These are phyloP conservation scores for Sebastes jordani DNA, from an alignment of 2,797 vertebrate genomes.

Conservation along the genomic window DNA sequence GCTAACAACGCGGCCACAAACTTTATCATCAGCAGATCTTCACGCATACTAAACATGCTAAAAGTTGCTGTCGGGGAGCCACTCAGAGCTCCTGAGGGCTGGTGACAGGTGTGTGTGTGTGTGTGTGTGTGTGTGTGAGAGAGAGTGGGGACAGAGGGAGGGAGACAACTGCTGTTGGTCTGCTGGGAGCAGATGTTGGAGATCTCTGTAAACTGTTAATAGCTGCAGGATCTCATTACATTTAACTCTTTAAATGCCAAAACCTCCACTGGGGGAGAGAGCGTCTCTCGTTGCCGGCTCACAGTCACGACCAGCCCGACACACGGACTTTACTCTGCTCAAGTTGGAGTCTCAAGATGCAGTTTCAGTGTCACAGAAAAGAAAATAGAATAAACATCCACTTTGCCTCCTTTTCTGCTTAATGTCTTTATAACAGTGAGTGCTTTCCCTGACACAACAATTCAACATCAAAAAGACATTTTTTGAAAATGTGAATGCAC, in stretches of 20 bases:
- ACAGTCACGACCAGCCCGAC: not conserved
- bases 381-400: not conserved
- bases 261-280: slow-evolving; percentile 16
- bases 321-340: not conserved
- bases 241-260: slow-evolving; percentile 76
- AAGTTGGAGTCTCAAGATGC: not conserved
- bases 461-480: not conserved
- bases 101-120: slow-evolving; percentile 66
- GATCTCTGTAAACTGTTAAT: slow-evolving; percentile 83
- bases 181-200: slow-evolving; percentile 82
- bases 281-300: not conserved
- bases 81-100: slow-evolving; percentile 54
- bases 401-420: not conserved
- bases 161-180: slow-evolving; percentile 76
- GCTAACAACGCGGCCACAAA: not conserved
- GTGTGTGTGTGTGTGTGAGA: not conserved
- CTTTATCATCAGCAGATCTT: slow-evolving; percentile 16
- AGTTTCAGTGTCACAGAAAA: not conserved
- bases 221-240: slow-evolving; percentile 81
- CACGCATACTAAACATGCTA: slow-evolving; percentile 13
- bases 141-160: slow-evolving; percentile 66
- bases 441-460: not conserved
- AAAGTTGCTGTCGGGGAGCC: slow-evolving; percentile 35
- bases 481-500: not conserved
- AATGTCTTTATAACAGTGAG: not conserved